Conservation (phyloP, 2,797 vertebrate genomes). For the Picus viridis region DNA sequence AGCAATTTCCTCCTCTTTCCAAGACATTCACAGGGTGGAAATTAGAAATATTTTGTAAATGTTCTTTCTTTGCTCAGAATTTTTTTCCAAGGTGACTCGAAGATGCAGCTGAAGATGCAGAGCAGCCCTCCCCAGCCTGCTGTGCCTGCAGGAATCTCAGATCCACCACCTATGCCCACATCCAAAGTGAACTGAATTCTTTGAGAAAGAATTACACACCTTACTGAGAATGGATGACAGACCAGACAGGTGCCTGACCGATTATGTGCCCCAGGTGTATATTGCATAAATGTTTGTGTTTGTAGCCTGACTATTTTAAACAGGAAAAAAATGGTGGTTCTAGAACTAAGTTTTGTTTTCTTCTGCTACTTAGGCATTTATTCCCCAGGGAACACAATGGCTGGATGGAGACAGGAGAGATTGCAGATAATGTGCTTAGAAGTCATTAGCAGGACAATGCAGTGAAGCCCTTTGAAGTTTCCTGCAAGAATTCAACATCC, state of each 20-base stretch:
- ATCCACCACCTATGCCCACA: not conserved
- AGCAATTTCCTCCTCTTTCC: not conserved
- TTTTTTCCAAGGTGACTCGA: not conserved
- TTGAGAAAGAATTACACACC: not conserved
- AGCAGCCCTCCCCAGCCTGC: not conserved
- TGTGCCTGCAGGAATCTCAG: not conserved
- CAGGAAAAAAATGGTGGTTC: not conserved
- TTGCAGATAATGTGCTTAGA: not conserved
- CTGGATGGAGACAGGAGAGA: not conserved
- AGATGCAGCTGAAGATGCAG: not conserved
- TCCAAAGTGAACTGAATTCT: not conserved
- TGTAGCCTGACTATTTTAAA: not conserved
- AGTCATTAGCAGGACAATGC: not conserved
- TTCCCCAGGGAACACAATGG: conserved; percentile 3
- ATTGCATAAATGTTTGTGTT: not conserved
- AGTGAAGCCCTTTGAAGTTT: conserved; percentile 2
- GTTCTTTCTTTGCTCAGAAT: not conserved
- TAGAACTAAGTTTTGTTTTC: not conserved
- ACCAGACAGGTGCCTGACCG: not conserved
- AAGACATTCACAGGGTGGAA: not conserved
- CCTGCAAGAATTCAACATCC: not conserved
- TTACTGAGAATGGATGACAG: not conserved
- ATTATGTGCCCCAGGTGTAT: not conserved
- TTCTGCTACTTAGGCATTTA: not conserved
- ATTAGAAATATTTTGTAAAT: not conserved